Evolutionary conservation across 2,113 vertebrate species (phyloP).

Genomic region (Gavialis gangeticus): DNA sequence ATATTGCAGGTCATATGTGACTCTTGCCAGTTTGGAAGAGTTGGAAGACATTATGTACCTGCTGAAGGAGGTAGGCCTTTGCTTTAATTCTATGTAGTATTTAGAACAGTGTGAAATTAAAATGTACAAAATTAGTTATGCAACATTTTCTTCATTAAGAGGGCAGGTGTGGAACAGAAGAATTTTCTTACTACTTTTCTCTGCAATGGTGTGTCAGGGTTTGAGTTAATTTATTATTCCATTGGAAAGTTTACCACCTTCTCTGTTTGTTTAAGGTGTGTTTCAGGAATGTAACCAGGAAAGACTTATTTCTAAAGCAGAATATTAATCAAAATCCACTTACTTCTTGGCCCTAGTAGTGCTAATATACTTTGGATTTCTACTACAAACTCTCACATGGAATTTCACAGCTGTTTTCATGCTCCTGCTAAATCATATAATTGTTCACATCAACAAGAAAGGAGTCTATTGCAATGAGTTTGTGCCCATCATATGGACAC

Average conservation of each 20-base stretch:
- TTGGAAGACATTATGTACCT: neutral
- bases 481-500: too few species aligned
- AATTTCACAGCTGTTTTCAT: neutral
- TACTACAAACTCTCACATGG: neutral
- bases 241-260: neutral
- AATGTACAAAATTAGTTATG: neutral
- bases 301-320: neutral
- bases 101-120: neutral
- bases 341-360: neutral
- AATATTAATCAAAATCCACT: neutral
- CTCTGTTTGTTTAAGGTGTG: neutral
- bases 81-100: neutral
- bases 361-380: neutral
- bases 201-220: neutral
- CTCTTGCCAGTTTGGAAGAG: neutral
- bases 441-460: neutral
- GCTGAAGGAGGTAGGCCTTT: neutral
- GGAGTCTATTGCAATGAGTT: too few species aligned
- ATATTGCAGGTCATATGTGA: neutral
- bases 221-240: neutral
- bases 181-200: neutral
- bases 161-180: fast-evolving
- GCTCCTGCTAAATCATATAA: neutral
- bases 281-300: neutral
- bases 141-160: neutral